phyloP scores from a whole-genome alignment of 2,113 vertebrate species.

The Aspiorhynchus laticeps region DNA sequence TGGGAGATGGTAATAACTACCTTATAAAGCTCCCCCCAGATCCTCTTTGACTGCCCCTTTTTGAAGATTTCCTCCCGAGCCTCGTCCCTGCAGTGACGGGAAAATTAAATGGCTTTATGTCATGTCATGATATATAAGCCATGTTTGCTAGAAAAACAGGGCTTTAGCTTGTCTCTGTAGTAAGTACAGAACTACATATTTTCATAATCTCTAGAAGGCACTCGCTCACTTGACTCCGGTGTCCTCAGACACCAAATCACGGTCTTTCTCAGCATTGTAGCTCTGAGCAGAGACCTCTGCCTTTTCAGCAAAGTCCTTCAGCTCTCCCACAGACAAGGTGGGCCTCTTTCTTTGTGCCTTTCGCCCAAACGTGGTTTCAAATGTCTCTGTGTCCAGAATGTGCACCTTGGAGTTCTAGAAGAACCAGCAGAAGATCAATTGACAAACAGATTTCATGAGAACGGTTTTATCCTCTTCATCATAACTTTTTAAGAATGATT shows the following conservation, averaged over 20 bases:
- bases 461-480: background rate
- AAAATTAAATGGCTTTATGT: background rate
- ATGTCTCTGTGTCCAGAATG: slow-evolving; percentile 96
- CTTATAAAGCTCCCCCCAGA: slow-evolving; percentile 99
- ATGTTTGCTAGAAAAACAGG: background rate
- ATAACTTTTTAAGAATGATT: background rate
- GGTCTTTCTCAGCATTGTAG: slow-evolving; percentile 85
- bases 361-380: slow-evolving; percentile 93
- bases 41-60: slow-evolving; percentile 96
- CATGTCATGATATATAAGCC: background rate
- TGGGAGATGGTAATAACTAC: slow-evolving; percentile 65
- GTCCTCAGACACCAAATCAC: slow-evolving; percentile 87
- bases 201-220: background rate
- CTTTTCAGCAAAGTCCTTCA: slow-evolving; percentile 85
- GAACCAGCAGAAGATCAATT: background rate
- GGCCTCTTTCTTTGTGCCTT: slow-evolving; percentile 93
- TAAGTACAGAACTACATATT: background rate
- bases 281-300: slow-evolving; percentile 78
- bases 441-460: background rate
- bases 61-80: slow-evolving; percentile 93
- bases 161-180: background rate
- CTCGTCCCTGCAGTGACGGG: slow-evolving; percentile 78
- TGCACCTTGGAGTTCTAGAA: slow-evolving; percentile 91
- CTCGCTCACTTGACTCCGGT: slow-evolving; percentile 87
- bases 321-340: slow-evolving; percentile 81